phyloP scores from a whole-genome alignment of 1,140 invertebrate genomes.

The Oreohelix idahoensis region DNA sequence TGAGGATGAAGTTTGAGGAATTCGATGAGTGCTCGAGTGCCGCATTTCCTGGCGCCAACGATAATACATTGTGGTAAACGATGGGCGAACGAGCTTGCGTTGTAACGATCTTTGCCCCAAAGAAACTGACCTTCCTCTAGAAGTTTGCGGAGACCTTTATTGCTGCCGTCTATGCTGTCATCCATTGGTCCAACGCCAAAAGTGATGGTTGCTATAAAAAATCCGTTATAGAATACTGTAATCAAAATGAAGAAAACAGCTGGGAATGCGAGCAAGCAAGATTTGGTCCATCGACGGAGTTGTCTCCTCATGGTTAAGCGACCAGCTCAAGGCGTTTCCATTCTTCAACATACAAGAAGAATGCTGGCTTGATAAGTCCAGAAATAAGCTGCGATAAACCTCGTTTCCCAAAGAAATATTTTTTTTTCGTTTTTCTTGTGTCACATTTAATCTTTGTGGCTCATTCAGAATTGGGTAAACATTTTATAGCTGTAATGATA shows the following conservation, averaged over 20 bases:
- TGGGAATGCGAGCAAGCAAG: conserved; percentile 32
- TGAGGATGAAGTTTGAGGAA: conserved; percentile 72
- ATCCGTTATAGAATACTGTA: conserved; percentile 48
- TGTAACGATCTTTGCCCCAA: conserved; percentile 55
- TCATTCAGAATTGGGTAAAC: background rate
- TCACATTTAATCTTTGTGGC: background rate
- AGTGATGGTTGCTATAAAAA: conserved; percentile 45
- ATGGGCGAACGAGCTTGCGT: conserved; percentile 62
- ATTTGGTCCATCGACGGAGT: conserved; percentile 30
- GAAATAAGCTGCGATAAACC: background rate
- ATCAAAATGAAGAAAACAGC: conserved; percentile 40
- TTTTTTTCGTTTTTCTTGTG: background rate
- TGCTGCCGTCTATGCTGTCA: conserved; percentile 38
- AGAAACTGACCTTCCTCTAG: conserved; percentile 45
- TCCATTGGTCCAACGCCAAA: conserved; percentile 32
- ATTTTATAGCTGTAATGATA: background rate
- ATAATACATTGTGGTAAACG: conserved; percentile 69
- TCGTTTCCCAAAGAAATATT: background rate
- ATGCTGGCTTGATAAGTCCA: background rate
- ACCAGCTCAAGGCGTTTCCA: background rate
- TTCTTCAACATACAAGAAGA: background rate
- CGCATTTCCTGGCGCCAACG: conserved; percentile 74
- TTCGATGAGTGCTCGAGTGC: conserved; percentile 73
- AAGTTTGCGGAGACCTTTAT: conserved; percentile 53
- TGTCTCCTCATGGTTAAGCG: background rate